Percentiles rank a stretch among this genome's conserved stretches.
Conservation (phyloP, 2,888 invertebrate genomes). For the Alloscopus bannaensis region DNA sequence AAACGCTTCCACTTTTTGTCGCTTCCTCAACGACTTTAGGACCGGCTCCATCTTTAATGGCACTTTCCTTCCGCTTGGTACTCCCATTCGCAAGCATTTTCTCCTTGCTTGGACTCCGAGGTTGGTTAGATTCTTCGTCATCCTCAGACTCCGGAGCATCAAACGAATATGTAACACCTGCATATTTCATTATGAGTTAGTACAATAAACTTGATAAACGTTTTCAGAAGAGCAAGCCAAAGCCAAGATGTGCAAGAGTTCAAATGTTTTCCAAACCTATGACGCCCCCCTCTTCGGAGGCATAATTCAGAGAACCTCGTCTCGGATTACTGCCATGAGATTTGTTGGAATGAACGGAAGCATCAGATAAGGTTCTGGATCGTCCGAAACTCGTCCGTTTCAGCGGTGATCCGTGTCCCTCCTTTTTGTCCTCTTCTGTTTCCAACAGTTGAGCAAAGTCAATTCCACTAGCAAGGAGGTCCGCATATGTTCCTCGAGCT, state of each 20-base stretch:
- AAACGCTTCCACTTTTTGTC: conserved; percentile 80
- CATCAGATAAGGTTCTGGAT: conserved; percentile 43
- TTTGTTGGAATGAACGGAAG: conserved; percentile 21
- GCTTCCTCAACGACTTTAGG: conserved; percentile 80
- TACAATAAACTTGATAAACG: neutral
- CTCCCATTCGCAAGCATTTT: conserved; percentile 28
- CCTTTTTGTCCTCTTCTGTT: conserved; percentile 45
- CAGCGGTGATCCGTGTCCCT: conserved; percentile 28
- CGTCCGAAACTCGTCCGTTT: conserved; percentile 45
- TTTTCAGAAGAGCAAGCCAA: neutral
- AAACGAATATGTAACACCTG: conserved; percentile 31
- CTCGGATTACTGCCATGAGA: conserved; percentile 22
- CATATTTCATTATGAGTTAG: neutral
- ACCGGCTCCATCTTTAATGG: conserved; percentile 75
- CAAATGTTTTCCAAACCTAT: conserved; percentile 2
- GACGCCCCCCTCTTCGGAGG: no score
- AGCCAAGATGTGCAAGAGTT: no score
- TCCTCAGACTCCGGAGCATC: conserved; percentile 33
- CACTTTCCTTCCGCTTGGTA: conserved; percentile 11
- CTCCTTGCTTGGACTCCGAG: conserved; percentile 34
- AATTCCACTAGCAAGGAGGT: conserved; percentile 83
- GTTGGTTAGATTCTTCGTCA: neutral
- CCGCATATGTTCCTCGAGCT: conserved; percentile 77
- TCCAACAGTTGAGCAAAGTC: conserved; percentile 85
- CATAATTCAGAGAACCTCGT: conserved; percentile 21